These are phyloP conservation scores for Drosophila nigrodunni DNA, from an alignment of 1,140 invertebrate genomes.

Conservation along the genomic window DNA sequence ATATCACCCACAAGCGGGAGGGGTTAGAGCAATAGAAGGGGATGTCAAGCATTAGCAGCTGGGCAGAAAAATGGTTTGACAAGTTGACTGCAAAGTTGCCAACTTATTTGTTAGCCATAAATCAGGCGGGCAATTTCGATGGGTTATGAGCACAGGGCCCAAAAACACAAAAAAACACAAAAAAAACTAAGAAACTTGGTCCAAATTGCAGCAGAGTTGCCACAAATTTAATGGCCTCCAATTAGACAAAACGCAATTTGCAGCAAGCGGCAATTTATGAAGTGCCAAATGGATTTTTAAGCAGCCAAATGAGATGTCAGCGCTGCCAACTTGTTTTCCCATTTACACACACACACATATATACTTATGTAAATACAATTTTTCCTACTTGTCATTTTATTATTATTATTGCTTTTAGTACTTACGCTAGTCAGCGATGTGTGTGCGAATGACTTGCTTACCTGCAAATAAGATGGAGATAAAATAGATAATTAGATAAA, in stretches of 20 bases:
- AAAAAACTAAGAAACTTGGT: neutral
- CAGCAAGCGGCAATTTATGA: conserved; percentile 51
- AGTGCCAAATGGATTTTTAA: conserved; percentile 63
- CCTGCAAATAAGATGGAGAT: conserved; percentile 41
- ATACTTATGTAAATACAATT: neutral
- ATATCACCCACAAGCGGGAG: conserved; percentile 35
- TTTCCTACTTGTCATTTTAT: conserved; percentile 15
- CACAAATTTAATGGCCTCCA: conserved; percentile 70
- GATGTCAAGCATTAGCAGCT: neutral
- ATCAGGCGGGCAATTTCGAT: conserved; percentile 56
- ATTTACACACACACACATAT: conserved; percentile 4
- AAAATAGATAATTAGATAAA: conserved; percentile 20
- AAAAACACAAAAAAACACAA: conserved; percentile 14
- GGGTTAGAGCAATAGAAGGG: neutral
- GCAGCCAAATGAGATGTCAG: conserved; percentile 42
- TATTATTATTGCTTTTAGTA: conserved; percentile 20
- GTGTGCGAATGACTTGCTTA: conserved; percentile 40
- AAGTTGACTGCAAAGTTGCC: conserved; percentile 53
- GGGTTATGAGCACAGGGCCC: conserved; percentile 9
- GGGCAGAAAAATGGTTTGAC: conserved; percentile 40
- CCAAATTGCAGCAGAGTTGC: conserved; percentile 63
- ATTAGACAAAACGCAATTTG: conserved; percentile 60
- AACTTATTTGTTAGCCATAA: conserved; percentile 78
- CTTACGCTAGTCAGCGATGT: conserved; percentile 44
- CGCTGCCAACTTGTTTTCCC: conserved; percentile 32